Conservation (phyloP, 2,113 vertebrate species). For the Pseudorasbora parva region DNA sequence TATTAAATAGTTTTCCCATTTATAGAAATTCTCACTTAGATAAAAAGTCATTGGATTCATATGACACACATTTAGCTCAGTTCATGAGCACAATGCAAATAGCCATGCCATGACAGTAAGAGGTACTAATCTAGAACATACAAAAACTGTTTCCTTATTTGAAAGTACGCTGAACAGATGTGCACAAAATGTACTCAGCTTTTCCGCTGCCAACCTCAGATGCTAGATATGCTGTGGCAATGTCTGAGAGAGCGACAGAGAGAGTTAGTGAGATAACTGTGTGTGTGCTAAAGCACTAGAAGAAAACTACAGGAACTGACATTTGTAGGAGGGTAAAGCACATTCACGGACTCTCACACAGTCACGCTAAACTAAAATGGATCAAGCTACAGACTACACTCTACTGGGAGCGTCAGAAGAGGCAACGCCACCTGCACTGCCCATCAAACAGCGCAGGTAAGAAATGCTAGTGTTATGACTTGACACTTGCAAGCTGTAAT, state of each 20-base stretch:
- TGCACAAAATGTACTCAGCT: constrained; percentile 48
- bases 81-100: not conserved
- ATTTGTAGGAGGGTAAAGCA: constrained; percentile 21
- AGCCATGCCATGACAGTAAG: not conserved
- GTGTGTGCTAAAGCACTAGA: constrained; percentile 38
- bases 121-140: too few relatives aligned
- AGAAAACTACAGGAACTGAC: constrained; percentile 44
- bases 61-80: not conserved
- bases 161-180: constrained; percentile 64
- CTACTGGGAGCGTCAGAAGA: constrained; percentile 14
- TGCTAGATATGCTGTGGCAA: constrained; percentile 28
- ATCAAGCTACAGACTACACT: constrained; percentile 8
- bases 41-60: not conserved
- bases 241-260: constrained; percentile 29
- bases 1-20: not conserved
- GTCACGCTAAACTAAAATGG: constrained; percentile 2
- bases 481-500: not conserved
- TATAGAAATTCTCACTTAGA: not conserved
- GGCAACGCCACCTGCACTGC: constrained; percentile 66
- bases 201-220: constrained; percentile 67
- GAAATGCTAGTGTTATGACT: not conserved
- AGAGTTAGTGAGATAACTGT: constrained; percentile 36
- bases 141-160: constrained; percentile 37
- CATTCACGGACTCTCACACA: not conserved
- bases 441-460: constrained; percentile 75